Conservation (phyloP, 1,140 invertebrate species). For the Nylanderia fulva region DNA sequence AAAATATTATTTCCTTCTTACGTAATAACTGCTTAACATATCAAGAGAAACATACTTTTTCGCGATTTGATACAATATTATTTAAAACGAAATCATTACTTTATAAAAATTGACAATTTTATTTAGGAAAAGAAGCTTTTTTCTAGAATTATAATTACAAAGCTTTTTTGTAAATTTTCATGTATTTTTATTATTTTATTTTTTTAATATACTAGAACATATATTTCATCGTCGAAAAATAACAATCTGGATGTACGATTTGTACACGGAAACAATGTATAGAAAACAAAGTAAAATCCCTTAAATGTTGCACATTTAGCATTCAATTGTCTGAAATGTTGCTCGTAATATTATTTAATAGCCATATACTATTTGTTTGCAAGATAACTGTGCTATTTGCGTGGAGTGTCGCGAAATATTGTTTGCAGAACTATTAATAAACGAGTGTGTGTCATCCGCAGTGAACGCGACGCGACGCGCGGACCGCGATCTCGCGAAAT, state of each 20-base stretch:
- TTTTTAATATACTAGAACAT: no score
- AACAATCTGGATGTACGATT: not conserved
- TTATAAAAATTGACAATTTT: no score
- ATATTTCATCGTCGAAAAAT: not conserved
- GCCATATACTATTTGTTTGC: not conserved
- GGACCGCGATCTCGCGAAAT: not conserved
- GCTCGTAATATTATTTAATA: not conserved
- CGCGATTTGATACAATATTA: not conserved
- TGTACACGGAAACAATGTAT: not conserved
- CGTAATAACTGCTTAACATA: not conserved
- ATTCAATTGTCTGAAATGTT: not conserved
- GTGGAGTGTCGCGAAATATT: constrained; percentile 26
- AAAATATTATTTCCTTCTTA: not conserved
- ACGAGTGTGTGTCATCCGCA: constrained; percentile 9
- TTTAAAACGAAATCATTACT: constrained; percentile 2
- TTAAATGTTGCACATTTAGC: not conserved
- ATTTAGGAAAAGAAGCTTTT: no score
- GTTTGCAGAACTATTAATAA: constrained; percentile 34
- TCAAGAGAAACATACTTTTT: constrained; percentile 3
- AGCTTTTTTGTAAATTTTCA: no score
- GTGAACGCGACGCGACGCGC: not conserved
- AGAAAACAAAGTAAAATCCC: not conserved
- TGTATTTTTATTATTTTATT: no score
- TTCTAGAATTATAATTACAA: no score
- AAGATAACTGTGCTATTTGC: not conserved